Percentiles rank a stretch among this genome's conserved stretches.
Evolutionary conservation across 1,140 invertebrate species (phyloP).

Genomic region (Goniozus legneri): DNA sequence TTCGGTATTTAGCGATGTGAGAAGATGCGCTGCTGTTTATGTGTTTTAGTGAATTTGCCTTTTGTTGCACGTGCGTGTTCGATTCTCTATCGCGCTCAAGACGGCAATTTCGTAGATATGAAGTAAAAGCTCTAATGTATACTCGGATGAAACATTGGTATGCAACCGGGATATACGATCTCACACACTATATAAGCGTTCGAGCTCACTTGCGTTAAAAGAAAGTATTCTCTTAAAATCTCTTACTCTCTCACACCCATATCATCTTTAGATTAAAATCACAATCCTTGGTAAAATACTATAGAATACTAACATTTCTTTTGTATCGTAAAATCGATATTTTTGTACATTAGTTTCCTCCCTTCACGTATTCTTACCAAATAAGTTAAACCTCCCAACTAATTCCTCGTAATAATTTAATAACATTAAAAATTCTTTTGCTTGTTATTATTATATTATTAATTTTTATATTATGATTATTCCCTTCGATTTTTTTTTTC

Average conservation of each 20-base stretch:
- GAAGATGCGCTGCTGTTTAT: no score
- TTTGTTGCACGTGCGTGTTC: no score
- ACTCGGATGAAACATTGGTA: no score
- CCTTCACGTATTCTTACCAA: conserved; percentile 19
- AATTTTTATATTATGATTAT: conserved; percentile 52
- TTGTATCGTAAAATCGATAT: conserved; percentile 46
- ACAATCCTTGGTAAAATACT: conserved; percentile 42
- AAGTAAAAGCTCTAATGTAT: no score
- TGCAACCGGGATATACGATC: conserved; percentile 18
- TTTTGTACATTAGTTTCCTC: conserved; percentile 49
- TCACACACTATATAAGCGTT: conserved; percentile 19
- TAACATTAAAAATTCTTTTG: conserved; percentile 48
- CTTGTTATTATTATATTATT: conserved; percentile 50
- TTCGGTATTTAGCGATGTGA: no score
- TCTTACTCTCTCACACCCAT: conserved; percentile 11
- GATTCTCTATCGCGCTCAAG: no score
- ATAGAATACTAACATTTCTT: conserved; percentile 49
- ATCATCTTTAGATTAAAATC: conserved; percentile 16
- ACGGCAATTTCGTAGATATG: no score
- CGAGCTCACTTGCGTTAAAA: conserved; percentile 23
- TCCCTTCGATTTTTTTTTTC: conserved; percentile 39
- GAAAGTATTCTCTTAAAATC: no score
- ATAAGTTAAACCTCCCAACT: conserved; percentile 26
- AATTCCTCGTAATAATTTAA: conserved; percentile 42
- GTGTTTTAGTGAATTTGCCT: no score